These are phyloP conservation scores for Miltochrista miniata DNA, from an alignment of 2,888 invertebrate genomes.

Conservation along the genomic window DNA sequence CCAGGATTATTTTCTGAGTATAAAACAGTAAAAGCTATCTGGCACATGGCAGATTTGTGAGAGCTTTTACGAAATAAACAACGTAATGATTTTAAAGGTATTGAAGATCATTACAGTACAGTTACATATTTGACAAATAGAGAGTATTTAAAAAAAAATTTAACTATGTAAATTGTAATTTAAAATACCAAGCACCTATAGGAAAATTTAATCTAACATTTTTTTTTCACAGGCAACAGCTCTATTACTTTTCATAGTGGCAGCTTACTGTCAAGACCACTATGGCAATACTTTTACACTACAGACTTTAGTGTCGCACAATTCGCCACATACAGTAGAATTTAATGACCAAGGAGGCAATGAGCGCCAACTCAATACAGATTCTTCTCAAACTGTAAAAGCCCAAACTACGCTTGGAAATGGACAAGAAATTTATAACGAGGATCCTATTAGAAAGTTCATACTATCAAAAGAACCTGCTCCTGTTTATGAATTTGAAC, in stretches of 20 bases:
- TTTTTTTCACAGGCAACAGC: slow-evolving; percentile 41
- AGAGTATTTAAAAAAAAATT: too few species aligned
- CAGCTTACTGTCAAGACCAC: slow-evolving; percentile 48
- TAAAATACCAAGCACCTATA: too few species aligned
- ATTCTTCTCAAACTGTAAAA: slow-evolving; percentile 52
- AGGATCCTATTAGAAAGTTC: too few species aligned
- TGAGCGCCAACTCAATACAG: slow-evolving; percentile 40
- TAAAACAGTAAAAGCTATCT: slow-evolving; percentile 50
- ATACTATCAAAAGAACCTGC: slow-evolving; percentile 20
- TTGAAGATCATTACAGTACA: slow-evolving; percentile 1
- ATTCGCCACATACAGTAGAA: slow-evolving; percentile 46
- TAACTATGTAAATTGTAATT: too few species aligned
- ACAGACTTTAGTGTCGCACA: slow-evolving; percentile 52
- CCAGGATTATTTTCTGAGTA: slow-evolving; percentile 43
- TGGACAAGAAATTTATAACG: not conserved
- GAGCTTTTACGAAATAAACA: slow-evolving; percentile 44
- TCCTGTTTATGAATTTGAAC: slow-evolving; percentile 39
- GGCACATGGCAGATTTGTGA: slow-evolving; percentile 44
- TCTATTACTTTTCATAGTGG: slow-evolving; percentile 36
- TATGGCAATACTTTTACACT: slow-evolving; percentile 38
- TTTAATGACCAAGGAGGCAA: slow-evolving; percentile 11
- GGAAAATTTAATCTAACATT: too few species aligned
- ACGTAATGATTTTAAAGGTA: slow-evolving; percentile 48
- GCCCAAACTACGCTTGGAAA: slow-evolving; percentile 32
- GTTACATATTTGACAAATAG: too few species aligned